Conservation (phyloP, 2,797 vertebrate species). For the Halcyon badia region DNA sequence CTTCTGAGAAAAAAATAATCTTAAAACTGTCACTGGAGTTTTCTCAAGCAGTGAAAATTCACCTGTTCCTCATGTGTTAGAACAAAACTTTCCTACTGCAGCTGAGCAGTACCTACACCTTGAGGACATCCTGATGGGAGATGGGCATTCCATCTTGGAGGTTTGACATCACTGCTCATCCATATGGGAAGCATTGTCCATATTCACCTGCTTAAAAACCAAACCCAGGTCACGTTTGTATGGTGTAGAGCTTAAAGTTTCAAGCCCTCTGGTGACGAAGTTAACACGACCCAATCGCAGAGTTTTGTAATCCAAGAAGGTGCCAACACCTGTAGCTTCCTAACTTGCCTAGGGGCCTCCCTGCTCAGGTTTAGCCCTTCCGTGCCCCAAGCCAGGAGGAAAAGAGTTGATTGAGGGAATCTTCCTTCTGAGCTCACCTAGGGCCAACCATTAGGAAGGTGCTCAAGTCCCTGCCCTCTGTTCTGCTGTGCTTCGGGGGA, state of each 20-base stretch:
- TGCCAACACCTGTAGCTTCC: not conserved
- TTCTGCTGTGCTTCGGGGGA: not conserved
- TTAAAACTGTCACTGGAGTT: not conserved
- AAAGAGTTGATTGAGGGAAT: not conserved
- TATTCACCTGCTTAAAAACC: not conserved
- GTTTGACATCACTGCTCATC: not conserved
- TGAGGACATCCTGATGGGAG: not conserved
- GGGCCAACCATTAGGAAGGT: not conserved
- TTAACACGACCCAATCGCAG: not conserved
- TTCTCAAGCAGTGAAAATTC: not conserved
- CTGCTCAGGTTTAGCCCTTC: not conserved
- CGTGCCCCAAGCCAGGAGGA: not conserved
- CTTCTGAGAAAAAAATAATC: not conserved
- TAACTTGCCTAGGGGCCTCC: not conserved
- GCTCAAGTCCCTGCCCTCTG: not conserved
- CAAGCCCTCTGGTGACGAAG: not conserved
- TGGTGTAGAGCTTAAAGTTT: not conserved
- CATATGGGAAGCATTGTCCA: accelerated
- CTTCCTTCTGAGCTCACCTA: not conserved
- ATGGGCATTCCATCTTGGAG: not conserved
- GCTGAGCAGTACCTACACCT: not conserved
- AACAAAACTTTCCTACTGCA: not conserved
- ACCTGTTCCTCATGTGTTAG: not conserved
- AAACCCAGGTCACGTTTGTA: accelerated
- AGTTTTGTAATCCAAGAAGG: not conserved